Conservation (phyloP, 2,888 invertebrate genomes). For the Diarsia mendica region DNA sequence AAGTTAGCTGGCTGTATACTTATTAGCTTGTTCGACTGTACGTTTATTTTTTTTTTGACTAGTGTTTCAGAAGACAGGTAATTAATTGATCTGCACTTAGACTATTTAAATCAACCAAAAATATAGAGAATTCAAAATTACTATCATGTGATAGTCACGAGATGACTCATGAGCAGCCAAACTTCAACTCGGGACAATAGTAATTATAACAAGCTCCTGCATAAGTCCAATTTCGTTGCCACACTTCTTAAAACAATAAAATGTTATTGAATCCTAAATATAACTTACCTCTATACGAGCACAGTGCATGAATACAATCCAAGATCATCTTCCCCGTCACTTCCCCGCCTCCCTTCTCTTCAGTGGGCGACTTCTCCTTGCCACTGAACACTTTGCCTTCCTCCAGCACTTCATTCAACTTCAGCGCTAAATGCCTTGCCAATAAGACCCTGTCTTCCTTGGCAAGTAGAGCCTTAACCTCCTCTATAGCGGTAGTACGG, state of each 20-base stretch:
- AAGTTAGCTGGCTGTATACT: no score
- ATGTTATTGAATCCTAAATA: background rate
- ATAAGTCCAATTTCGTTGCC: background rate
- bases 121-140: background rate
- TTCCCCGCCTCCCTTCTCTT: conserved; percentile 80
- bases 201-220: background rate
- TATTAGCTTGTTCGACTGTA: no score
- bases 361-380: conserved; percentile 82
- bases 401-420: conserved; percentile 92
- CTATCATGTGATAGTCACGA: background rate
- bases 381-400: conserved; percentile 88
- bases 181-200: background rate
- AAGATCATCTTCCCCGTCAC: conserved; percentile 90
- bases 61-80: background rate
- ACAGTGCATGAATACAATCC: conserved; percentile 89
- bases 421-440: conserved; percentile 91
- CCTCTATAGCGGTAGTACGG: conserved; percentile 91
- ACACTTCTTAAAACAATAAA: background rate
- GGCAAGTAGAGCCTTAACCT: conserved; percentile 91
- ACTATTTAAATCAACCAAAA: background rate
- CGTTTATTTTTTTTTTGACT: no score
- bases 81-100: background rate
- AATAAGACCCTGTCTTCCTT: conserved; percentile 91
- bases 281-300: conserved; percentile 85
- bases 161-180: background rate